Evolutionary conservation across 92 coral and sea anemone species (phyloP), one percentile per base, ranked within the genome.

Genomic region (Epizoanthus fatuus): DNA sequence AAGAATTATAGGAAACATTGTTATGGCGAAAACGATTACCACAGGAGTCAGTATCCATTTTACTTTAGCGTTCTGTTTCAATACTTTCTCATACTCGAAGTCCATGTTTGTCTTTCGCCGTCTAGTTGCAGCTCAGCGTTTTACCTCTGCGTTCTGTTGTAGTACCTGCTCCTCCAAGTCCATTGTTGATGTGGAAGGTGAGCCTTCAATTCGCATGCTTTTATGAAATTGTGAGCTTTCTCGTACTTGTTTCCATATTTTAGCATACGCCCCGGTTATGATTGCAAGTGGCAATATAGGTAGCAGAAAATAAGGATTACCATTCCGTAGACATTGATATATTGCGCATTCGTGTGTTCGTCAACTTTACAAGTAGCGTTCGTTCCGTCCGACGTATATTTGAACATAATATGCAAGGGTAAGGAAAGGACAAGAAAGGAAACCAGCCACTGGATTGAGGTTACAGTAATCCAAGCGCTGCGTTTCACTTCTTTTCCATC

Each of bases 1-100:
- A 25, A 83, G 57, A 9, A 71, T 88, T 9, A 88, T 63, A 12
- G 91, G 91, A 8, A 88, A 79, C 91, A 88, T 88, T 35, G 91
- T 88, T 45, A 88, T 44, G 38, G 85, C 79, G 47, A 88, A 88
- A 1, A 72, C 91, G 53, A 88, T 70, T 55, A 81, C 87, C 14
- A 88, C 83, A 0, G 91, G 91, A 29, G 91, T 88, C 32, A 88
- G 83, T 6, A 88, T 65, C 17, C 91, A 87, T n/a, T 81, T 72
- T 38, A 85, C 91, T 15, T 22, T 81, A 32, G 78, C 72, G 83
- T 81, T 88, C 15, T 85, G 83, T 22, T 62, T 77, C 37, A 77
- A 58, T 49, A 49, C 53, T 38, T 60, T 54, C 42, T 59, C 55
- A 19, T n/a, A 19, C 40, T 40, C 82, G 4, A 11, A 40, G 70